Evolutionary conservation across 2,888 invertebrate species (phyloP).

Genomic region (Drosophila nigricruria): DNA sequence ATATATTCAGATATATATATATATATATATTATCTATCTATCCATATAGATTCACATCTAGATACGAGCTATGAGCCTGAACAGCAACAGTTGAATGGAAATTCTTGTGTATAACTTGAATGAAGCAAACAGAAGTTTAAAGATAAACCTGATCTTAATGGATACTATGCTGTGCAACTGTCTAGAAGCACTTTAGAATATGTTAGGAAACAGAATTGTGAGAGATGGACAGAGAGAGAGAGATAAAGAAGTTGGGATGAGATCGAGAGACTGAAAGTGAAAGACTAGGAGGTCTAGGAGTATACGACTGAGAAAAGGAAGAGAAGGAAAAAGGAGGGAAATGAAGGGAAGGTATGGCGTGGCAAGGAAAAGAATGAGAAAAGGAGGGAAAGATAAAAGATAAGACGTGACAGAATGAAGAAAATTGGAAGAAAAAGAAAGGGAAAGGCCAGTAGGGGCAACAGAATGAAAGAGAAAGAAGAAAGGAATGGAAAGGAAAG

Average conservation of each 20-base stretch:
- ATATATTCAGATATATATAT: not conserved
- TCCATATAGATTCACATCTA: not conserved
- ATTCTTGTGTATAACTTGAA: slow-evolving; percentile 1
- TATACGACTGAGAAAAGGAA: not conserved
- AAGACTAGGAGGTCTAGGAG: too few species aligned
- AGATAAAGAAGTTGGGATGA: not conserved
- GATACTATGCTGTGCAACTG: not conserved
- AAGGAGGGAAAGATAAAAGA: not conserved
- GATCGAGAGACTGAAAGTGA: not conserved
- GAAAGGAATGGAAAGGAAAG: not conserved
- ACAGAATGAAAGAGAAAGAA: too few species aligned
- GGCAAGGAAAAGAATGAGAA: too few species aligned
- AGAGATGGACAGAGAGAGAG: too few species aligned
- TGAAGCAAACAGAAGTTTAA: not conserved
- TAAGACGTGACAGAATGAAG: too few species aligned
- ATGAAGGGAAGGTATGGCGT: too few species aligned
- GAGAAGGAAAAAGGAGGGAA: not conserved
- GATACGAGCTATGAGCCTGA: slow-evolving; percentile 6
- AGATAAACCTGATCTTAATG: not conserved
- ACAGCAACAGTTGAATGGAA: slow-evolving; percentile 12
- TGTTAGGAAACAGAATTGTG: not conserved
- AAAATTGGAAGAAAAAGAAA: not conserved
- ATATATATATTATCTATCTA: not conserved
- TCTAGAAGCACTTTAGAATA: not conserved
- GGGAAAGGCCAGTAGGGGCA: too few species aligned